These are phyloP conservation scores for Schizotus pectinicornis DNA, from an alignment of 2,888 invertebrate genomes.

Conservation along the genomic window DNA sequence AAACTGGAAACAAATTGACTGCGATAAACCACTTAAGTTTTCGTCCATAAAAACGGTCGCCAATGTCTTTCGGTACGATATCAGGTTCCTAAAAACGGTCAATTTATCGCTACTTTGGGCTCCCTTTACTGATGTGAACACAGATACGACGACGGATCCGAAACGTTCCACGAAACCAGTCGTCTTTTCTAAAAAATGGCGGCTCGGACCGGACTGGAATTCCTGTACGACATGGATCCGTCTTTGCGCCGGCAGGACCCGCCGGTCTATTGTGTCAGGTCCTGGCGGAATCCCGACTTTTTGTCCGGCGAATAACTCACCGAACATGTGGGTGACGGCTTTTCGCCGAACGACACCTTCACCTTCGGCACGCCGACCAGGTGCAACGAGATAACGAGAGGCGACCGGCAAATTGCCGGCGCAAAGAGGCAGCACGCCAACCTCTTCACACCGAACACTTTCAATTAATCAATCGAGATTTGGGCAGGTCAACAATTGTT, in stretches of 20 bases:
- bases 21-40: constrained; percentile 44
- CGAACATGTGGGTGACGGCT: constrained; percentile 15
- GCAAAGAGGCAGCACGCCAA: too few species aligned
- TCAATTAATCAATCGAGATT: too few species aligned
- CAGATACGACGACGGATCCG: constrained; percentile 30
- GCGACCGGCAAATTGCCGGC: too few species aligned
- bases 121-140: constrained; percentile 38
- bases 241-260: constrained; percentile 22
- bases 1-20: constrained; percentile 44
- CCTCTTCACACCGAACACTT: too few species aligned
- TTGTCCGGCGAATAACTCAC: constrained; percentile 15
- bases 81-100: constrained; percentile 47
- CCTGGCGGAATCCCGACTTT: constrained; percentile 21
- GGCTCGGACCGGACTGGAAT: constrained; percentile 40
- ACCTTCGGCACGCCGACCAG: background rate
- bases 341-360: constrained; percentile 1
- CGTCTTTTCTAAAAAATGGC: constrained; percentile 48
- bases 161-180: constrained; percentile 43
- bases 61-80: constrained; percentile 35
- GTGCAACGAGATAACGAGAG: background rate
- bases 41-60: constrained; percentile 34
- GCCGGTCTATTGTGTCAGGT: constrained; percentile 24
- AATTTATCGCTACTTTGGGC: constrained; percentile 50
- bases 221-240: constrained; percentile 35
- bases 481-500: too few species aligned